phyloP scores from a whole-genome alignment of 2,888 invertebrate species.

The Amphipoea oculea region DNA sequence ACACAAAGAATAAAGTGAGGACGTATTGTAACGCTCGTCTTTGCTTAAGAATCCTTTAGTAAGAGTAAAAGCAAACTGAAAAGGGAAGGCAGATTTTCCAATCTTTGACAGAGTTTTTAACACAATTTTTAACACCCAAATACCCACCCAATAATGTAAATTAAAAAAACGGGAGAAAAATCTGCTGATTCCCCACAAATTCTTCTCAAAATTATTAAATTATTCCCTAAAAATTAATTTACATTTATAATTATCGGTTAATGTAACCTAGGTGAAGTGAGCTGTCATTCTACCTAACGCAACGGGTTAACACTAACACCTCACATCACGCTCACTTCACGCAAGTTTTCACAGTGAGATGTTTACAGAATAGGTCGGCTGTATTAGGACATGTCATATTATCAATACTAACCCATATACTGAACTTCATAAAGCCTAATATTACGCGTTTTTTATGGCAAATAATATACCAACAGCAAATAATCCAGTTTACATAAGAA shows the following conservation, averaged over 20 bases:
- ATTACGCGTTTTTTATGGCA: background rate
- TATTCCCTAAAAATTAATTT: no score
- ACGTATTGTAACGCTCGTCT: background rate
- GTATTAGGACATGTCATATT: background rate
- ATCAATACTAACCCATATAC: background rate
- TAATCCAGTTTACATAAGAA: slow-evolving; percentile 10
- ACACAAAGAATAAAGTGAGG: background rate
- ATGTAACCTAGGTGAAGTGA: background rate
- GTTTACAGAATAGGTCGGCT: background rate
- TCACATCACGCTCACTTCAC: background rate
- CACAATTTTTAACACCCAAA: no score
- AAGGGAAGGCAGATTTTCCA: background rate
- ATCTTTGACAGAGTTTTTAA: background rate
- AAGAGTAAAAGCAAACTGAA: background rate
- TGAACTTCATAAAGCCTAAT: background rate
- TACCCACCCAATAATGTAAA: no score
- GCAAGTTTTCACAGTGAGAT: background rate
- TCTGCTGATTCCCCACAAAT: no score
- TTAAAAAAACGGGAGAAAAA: no score
- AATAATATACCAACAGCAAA: slow-evolving; percentile 1
- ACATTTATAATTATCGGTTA: no score
- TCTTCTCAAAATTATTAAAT: no score
- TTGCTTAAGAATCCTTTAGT: background rate
- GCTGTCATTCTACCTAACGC: background rate
- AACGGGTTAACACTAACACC: no score